A percentile compares a stretch with the other conserved stretches of the same genome.
Evolutionary conservation across 2,888 invertebrate genomes (phyloP).

Genomic region (Dromius quadrimaculatus): DNA sequence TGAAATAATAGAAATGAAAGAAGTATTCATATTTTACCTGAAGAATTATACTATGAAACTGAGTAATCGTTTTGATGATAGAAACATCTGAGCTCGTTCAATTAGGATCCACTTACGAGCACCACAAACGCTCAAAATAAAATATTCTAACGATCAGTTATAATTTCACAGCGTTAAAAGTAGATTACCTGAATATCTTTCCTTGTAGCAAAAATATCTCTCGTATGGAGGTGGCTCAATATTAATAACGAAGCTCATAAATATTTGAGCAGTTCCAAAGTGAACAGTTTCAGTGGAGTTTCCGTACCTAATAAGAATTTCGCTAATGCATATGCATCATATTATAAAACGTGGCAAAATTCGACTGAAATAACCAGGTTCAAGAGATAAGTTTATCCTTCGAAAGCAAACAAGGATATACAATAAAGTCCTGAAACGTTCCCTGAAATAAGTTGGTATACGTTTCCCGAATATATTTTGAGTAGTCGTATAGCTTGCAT

Average conservation of each 20-base stretch:
- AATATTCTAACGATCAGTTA: too few relatives aligned
- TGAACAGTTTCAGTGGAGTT: not conserved
- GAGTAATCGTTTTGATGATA: too few relatives aligned
- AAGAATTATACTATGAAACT: conserved; percentile 15
- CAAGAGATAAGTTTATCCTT: not conserved
- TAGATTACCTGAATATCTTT: too few relatives aligned
- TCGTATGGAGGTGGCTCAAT: too few relatives aligned
- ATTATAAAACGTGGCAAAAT: conserved; percentile 2
- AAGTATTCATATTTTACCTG: conserved; percentile 24
- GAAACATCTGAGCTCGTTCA: too few relatives aligned
- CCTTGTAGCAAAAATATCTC: too few relatives aligned
- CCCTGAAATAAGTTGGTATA: conserved; percentile 12
- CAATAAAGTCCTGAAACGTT: conserved; percentile 21
- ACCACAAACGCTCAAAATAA: too few relatives aligned
- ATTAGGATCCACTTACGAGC: too few relatives aligned
- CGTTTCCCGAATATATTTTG: conserved; percentile 21
- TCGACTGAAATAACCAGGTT: not conserved
- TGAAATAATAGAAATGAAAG: conserved; percentile 30
- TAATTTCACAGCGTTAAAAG: too few relatives aligned
- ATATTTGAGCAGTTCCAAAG: conserved; percentile 14
- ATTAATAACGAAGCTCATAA: conserved; percentile 4
- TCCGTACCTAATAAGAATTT: conserved; percentile 4
- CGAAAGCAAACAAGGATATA: conserved; percentile 12
- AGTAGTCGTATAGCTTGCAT: not conserved
- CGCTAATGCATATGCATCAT: conserved; percentile 17